Base-by-base conservation (phyloP, 2,888 invertebrate genomes). In the Clusia tigrina region DNA sequence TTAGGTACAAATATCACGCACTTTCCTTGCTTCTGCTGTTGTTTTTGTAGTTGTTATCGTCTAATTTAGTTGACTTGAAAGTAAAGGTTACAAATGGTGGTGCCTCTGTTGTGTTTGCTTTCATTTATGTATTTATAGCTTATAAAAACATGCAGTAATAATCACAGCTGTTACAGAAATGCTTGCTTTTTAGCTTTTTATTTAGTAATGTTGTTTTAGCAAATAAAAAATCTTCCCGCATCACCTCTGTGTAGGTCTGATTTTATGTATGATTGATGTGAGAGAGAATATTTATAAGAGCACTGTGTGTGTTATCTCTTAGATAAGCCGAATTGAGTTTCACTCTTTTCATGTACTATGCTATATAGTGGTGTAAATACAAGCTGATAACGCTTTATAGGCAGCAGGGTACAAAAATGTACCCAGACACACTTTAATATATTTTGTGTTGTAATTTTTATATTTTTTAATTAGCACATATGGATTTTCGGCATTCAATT, bases 321-420 rank as follows among this genome's bases (percentile, higher is more conserved):
- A 32, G 32, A 32, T 32, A 32, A 56, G 62, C 62, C 69, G 67
- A 72, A 71, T n/a, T n/a, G n/a, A n/a, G n/a, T n/a, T n/a, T n/a
- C n/a, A n/a, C n/a, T n/a, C n/a, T n/a, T n/a, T n/a, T n/a, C n/a
- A n/a, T n/a, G n/a, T n/a, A n/a, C n/a, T n/a, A n/a, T n/a, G n/a
- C 48, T 66, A 75, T 66, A 63, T 74, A 60, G 64, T 67, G 54
- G 25, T 53, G 60, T n/a, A 53, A n/a, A 24, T 53, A 53, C 15
- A 53, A 6, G 42, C 42, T 42, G 42, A 42, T 42, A 42, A 42
- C 42, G n/a, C 42, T 42, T n/a, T n/a, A n/a, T n/a, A n/a, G n/a
- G n/a, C n/a, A n/a, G n/a, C n/a, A n/a, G n/a, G n/a, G 10, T n/a
- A 55, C 38, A 5, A 26, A 6, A 24, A 18, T 42, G 24, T n/a